Evolutionary conservation across 2,797 vertebrate genomes (phyloP).

Genomic region (Phalanger gymnotis): DNA sequence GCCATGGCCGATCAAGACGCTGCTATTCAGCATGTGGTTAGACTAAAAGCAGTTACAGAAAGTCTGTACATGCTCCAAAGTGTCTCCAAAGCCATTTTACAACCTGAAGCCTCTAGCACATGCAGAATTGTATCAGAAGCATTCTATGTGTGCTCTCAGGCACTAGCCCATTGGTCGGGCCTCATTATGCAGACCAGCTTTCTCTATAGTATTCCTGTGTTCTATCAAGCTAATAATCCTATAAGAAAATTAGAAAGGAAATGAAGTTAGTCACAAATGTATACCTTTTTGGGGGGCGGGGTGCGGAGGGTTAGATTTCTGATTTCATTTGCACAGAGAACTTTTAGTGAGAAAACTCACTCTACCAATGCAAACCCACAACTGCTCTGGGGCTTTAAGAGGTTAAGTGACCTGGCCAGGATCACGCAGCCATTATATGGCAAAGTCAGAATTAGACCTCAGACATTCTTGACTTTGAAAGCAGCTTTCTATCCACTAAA

Average conservation of each 20-base stretch:
- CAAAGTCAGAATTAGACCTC: not conserved
- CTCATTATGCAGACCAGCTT: not conserved
- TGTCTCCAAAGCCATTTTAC: not conserved
- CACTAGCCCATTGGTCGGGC: not conserved
- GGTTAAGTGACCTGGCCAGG: not conserved
- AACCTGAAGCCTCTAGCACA: not conserved
- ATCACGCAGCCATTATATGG: conserved; percentile 7
- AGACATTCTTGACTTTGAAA: not conserved
- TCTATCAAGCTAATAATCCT: not conserved
- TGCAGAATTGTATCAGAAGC: not conserved
- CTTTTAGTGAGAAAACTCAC: not conserved
- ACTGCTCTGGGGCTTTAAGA: not conserved
- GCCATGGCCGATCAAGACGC: not conserved
- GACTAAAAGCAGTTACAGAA: not conserved
- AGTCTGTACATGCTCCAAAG: not conserved
- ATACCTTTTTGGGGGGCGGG: not conserved
- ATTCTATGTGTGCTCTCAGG: not conserved
- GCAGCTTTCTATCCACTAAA: not conserved
- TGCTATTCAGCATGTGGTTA: not conserved
- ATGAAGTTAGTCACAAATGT: not conserved
- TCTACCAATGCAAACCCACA: not conserved
- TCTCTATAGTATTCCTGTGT: not conserved
- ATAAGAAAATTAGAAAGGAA: not conserved
- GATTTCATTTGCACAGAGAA: not conserved
- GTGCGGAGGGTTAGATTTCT: not conserved